Evolutionary conservation across 2,797 vertebrate species (phyloP).

Genomic region (Cichlasoma orientale): DNA sequence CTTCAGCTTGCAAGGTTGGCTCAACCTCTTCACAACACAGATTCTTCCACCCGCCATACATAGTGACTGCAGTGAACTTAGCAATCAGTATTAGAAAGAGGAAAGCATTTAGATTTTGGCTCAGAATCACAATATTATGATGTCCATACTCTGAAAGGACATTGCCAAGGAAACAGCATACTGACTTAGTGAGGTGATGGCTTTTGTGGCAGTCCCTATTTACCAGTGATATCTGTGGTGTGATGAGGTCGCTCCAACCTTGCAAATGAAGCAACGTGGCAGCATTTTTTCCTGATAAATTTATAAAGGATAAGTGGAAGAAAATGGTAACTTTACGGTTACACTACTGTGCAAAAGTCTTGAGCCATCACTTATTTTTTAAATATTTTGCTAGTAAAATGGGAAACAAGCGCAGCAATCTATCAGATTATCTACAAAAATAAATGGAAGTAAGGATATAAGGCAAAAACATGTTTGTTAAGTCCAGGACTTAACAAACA

Average conservation of each 20-base stretch:
- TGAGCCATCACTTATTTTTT: background rate
- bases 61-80: background rate
- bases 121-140: background rate
- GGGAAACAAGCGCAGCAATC: background rate
- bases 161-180: background rate
- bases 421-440: background rate
- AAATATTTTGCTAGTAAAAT: background rate
- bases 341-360: background rate
- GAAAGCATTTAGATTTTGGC: background rate
- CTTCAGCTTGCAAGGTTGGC: background rate
- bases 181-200: background rate
- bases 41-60: background rate
- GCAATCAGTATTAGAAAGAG: fast-evolving
- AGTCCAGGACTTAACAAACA: too few relatives aligned
- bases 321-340: too few relatives aligned
- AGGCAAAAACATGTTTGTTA: too few relatives aligned
- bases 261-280: fast-evolving
- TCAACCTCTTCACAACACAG: background rate
- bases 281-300: background rate
- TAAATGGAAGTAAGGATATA: too few relatives aligned
- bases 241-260: background rate
- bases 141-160: background rate
- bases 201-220: background rate
- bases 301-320: too few relatives aligned
- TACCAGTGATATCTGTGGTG: background rate